phyloP scores from a whole-genome alignment of 1,140 invertebrate species.

The Drosophila kepulauana region DNA sequence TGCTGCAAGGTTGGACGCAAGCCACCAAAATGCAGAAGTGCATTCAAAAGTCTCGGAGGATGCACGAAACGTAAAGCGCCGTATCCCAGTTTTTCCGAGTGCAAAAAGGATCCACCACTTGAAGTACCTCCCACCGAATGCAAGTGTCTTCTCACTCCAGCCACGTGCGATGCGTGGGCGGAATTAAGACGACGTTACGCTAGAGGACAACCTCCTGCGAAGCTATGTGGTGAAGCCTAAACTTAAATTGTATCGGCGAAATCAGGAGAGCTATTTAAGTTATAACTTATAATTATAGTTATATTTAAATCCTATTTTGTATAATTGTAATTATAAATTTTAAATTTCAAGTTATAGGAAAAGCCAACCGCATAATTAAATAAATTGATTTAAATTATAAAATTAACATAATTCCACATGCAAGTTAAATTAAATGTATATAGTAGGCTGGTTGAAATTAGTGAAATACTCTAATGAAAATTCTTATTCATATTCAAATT shows the following conservation, averaged over 20 bases:
- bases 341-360: too few species aligned
- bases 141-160: conserved; percentile 20
- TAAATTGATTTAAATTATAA: too few species aligned
- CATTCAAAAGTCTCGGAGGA: background rate
- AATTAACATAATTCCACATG: too few species aligned
- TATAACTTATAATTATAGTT: too few species aligned
- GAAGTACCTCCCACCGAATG: conserved; percentile 37
- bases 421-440: too few species aligned
- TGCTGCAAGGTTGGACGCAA: conserved; percentile 44
- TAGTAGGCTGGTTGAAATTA: too few species aligned
- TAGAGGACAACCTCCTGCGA: background rate
- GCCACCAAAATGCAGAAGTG: conserved; percentile 27
- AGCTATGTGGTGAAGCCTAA: conserved; percentile 52
- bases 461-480: too few species aligned
- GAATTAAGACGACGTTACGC: conserved; percentile 39
- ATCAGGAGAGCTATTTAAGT: too few species aligned
- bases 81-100: conserved; percentile 65
- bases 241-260: too few species aligned
- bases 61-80: conserved; percentile 58
- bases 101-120: conserved; percentile 13
- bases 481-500: background rate
- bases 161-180: conserved; percentile 40
- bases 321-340: too few species aligned
- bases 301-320: too few species aligned
- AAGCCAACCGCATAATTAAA: too few species aligned